These are phyloP conservation scores for Abrostola tripartita DNA, from an alignment of 2,888 invertebrate species.

Conservation along the genomic window DNA sequence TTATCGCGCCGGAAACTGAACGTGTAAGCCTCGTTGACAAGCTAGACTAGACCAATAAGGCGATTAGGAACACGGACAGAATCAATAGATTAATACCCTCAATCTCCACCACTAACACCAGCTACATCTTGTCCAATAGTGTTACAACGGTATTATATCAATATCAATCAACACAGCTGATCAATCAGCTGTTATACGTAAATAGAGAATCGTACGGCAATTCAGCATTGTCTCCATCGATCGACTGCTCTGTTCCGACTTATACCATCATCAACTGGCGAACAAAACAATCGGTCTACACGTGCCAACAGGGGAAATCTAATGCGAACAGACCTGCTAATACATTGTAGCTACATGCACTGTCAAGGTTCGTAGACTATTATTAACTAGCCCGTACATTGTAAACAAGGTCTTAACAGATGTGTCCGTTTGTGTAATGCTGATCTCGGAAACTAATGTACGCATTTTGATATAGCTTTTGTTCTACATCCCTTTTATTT, in stretches of 20 bases:
- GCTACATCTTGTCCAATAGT: neutral
- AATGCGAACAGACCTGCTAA: constrained; percentile 12
- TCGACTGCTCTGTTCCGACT: constrained; percentile 36
- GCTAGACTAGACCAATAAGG: neutral
- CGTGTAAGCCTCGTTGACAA: neutral
- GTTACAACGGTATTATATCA: constrained; percentile 9
- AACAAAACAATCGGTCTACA: constrained; percentile 60
- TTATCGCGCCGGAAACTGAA: neutral
- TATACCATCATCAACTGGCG: constrained; percentile 22
- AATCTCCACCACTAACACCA: neutral
- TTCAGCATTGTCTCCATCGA: constrained; percentile 19
- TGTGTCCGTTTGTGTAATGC: constrained; percentile 1
- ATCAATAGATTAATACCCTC: neutral
- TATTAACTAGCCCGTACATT: constrained; percentile 22
- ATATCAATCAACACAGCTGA: constrained; percentile 20
- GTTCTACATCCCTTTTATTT: too few species aligned
- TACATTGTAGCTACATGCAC: constrained; percentile 19
- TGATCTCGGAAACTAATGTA: constrained; percentile 8
- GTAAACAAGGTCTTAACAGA: constrained; percentile 29
- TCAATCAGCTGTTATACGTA: constrained; percentile 28
- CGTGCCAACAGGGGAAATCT: constrained; percentile 52
- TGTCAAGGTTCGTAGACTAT: constrained; percentile 46
- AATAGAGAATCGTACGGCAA: constrained; percentile 17
- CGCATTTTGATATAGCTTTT: neutral
- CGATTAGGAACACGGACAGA: neutral